phyloP scores from a whole-genome alignment of 2,888 invertebrate species.

The Sminthurinus aureus region DNA sequence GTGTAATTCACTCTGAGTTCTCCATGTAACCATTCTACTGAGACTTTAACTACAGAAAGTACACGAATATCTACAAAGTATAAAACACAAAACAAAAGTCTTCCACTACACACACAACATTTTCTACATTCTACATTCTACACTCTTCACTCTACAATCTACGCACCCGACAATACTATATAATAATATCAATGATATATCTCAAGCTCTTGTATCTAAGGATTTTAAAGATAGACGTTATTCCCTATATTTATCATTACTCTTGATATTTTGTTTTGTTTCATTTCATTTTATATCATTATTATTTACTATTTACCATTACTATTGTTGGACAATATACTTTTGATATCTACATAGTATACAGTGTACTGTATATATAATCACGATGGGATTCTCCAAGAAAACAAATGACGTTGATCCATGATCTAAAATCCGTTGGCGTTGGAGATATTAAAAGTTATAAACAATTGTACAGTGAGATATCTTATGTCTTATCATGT shows the following conservation, averaged over 20 bases:
- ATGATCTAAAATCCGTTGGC: neutral
- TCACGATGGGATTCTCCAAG: neutral
- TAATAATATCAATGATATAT: too few species aligned
- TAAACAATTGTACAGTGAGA: too few species aligned
- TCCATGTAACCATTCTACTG: neutral
- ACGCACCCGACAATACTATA: too few species aligned
- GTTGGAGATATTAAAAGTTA: neutral
- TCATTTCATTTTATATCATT: neutral
- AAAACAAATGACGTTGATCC: neutral
- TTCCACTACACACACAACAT: too few species aligned
- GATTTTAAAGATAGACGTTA: too few species aligned
- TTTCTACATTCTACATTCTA: too few species aligned
- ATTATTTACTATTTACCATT: neutral
- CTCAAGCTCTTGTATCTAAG: too few species aligned
- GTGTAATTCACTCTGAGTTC: conserved; percentile 2
- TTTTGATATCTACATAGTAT: neutral
- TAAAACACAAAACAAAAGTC: too few species aligned
- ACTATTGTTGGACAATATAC: neutral
- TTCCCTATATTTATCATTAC: neutral
- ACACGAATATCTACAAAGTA: too few species aligned
- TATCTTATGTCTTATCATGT: too few species aligned
- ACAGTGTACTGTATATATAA: neutral
- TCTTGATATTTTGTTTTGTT: neutral
- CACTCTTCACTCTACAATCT: too few species aligned
- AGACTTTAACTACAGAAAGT: too few species aligned